These are phyloP conservation scores for Parazoanthus atlanticus DNA, from an alignment of 92 coral and sea anemone genomes.

Conservation along the genomic window DNA sequence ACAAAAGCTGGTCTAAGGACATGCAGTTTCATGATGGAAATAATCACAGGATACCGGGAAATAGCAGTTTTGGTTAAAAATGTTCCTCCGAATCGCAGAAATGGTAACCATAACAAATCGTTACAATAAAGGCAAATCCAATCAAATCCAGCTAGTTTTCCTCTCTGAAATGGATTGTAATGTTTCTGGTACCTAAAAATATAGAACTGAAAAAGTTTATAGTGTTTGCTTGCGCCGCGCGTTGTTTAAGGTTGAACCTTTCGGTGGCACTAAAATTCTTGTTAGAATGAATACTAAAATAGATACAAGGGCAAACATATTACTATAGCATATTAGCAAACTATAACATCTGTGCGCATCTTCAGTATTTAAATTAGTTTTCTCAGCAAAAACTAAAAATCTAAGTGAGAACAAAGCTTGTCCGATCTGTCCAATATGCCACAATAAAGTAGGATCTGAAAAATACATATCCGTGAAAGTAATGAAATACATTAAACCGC, in stretches of 20 bases:
- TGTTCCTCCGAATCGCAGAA: not conserved
- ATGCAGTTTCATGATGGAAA: not conserved
- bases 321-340: not conserved
- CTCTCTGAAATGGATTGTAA: not conserved
- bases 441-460: not conserved
- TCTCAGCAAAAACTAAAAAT: not conserved
- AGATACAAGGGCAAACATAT: not conserved
- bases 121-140: not conserved
- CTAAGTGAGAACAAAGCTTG: not conserved
- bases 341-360: not conserved
- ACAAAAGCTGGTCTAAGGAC: not conserved
- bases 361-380: not conserved
- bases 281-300: not conserved
- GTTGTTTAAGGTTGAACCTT: not conserved
- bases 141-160: not conserved
- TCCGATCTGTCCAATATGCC: not conserved
- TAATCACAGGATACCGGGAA: not conserved
- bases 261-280: not conserved
- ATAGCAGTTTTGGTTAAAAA: not conserved
- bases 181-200: not conserved
- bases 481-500: not conserved
- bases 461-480: not conserved
- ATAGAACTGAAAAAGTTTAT: not conserved
- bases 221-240: not conserved
- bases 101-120: not conserved